Base-by-base conservation (phyloP, 2,113 vertebrate species). In the Zapus hudsonius region DNA sequence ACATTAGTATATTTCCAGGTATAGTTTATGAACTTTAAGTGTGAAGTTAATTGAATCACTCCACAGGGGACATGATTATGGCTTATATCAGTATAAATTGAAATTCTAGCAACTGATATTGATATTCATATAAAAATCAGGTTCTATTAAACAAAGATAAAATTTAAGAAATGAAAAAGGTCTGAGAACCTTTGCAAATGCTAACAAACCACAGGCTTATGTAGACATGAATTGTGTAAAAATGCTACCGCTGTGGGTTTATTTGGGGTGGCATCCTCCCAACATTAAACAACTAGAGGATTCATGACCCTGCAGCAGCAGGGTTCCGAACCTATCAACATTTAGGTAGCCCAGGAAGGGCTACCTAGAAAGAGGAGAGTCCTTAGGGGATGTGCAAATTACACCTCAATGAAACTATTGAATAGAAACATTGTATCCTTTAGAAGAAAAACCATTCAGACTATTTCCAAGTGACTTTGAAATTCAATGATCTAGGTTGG, bases 101-200 rank as follows among this genome's bases (percentile, higher is more conserved):
- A 72, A 92, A 87, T 74, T 89, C 38, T 91, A 91, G 81, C 73
- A 93, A 80, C 78, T 81, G 92, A 79, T 81, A 78, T 4, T 93
- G 15, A 55, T 63, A 94, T 61, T 87, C 47, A 91, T 82, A 89
- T 95, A 89, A 38, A 11, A 74, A 92, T 67, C 23, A 57, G 55
- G 94, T 75, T 52, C 52, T 25, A 94, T 36, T 87, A 84, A 74
- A 63, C 33, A 89, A 42, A 66, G 19, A 91, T 74, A 92, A 90
- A 84, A 36, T 96, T 67, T 87, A 81, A 83, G n/a, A 88, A 87
- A 83, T 67, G 22, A 83, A 87, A 87, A 82, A 80, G 42, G 76
- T 70, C 19, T 57, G 70, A 92, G 29, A 78, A 7, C 22, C n/a
- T 76, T 25, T 80, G 69, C 82, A 76, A 69, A 92, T 72, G 80